These are phyloP conservation scores for Sebastes wilsoni DNA, from an alignment of 2,797 vertebrate species.

Conservation along the genomic window DNA sequence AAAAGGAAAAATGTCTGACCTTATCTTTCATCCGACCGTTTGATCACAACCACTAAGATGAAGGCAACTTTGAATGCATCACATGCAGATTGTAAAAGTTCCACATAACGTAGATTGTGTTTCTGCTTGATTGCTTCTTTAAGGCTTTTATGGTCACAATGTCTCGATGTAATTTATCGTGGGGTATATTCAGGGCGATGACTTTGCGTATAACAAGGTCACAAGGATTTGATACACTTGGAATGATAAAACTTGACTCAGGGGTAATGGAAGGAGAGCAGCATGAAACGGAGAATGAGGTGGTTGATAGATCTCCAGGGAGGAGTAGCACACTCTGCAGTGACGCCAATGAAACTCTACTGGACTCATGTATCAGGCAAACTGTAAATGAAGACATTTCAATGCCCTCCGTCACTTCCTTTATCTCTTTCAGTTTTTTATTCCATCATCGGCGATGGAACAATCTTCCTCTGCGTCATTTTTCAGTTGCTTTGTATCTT, in stretches of 20 bases:
- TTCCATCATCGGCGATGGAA: conserved; percentile 22
- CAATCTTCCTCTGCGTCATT: conserved; percentile 11
- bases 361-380: conserved; percentile 9
- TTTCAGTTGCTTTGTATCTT: conserved; percentile 41
- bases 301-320: conserved; percentile 28
- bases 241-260: conserved; percentile 21
- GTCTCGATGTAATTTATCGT: conserved; percentile 2
- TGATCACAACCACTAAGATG: neutral
- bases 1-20: neutral
- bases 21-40: neutral
- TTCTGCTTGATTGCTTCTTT: conserved; percentile 13
- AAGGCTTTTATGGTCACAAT: neutral
- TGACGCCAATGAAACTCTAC: neutral
- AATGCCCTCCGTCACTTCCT: conserved; percentile 31
- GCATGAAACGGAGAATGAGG: conserved; percentile 10
- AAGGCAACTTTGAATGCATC: conserved; percentile 7
- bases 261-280: conserved; percentile 3
- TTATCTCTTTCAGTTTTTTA: conserved; percentile 22
- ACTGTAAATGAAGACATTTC: conserved; percentile 41
- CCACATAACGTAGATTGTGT: neutral
- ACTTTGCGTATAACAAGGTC: conserved; percentile 27
- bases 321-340: conserved; percentile 4
- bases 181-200: conserved; percentile 7
- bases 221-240: conserved; percentile 13
- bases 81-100: conserved; percentile 13